phyloP scores from a whole-genome alignment of 1,140 invertebrate species.

The Drosophila murphyi region DNA sequence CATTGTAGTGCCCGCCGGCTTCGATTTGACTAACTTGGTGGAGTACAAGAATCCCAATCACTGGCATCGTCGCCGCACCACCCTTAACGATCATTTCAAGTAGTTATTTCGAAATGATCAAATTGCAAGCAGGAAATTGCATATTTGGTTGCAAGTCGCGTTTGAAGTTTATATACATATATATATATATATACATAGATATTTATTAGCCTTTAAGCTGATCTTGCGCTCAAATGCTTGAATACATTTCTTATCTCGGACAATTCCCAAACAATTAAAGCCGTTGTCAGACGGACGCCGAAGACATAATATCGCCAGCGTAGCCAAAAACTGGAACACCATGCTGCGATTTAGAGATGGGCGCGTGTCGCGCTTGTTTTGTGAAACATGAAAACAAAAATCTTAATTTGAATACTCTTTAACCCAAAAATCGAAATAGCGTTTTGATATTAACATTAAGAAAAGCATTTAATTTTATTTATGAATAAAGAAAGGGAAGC shows the following conservation, averaged over 20 bases:
- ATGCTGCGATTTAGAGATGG: constrained; percentile 6
- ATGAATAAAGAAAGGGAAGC: too few relatives aligned
- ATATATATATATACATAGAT: too few relatives aligned
- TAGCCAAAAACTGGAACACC: constrained; percentile 24
- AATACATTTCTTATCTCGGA: constrained; percentile 29
- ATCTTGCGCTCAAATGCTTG: not conserved
- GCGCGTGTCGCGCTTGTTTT: not conserved
- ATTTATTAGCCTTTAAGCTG: not conserved
- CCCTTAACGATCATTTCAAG: constrained; percentile 22
- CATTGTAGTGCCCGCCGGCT: constrained; percentile 49
- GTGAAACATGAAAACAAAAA: not conserved
- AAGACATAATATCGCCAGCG: constrained; percentile 75
- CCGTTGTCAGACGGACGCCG: constrained; percentile 45
- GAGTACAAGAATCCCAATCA: constrained; percentile 56
- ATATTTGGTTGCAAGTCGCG: constrained; percentile 12
- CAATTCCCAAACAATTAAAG: constrained; percentile 33
- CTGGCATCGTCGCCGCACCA: constrained; percentile 41
- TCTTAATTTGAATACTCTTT: not conserved
- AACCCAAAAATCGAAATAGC: not conserved
- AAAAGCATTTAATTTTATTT: too few relatives aligned
- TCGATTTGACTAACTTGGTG: constrained; percentile 38
- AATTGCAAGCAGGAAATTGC: constrained; percentile 6
- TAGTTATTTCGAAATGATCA: not conserved
- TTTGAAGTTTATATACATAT: not conserved
- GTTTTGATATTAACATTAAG: too few relatives aligned